A percentile compares a stretch with the other conserved stretches of the same genome.
Evolutionary conservation across 37 sponge, comb jelly and placozoan genomes (phyloP).

Genomic region (Lycopodina hypogea): DNA sequence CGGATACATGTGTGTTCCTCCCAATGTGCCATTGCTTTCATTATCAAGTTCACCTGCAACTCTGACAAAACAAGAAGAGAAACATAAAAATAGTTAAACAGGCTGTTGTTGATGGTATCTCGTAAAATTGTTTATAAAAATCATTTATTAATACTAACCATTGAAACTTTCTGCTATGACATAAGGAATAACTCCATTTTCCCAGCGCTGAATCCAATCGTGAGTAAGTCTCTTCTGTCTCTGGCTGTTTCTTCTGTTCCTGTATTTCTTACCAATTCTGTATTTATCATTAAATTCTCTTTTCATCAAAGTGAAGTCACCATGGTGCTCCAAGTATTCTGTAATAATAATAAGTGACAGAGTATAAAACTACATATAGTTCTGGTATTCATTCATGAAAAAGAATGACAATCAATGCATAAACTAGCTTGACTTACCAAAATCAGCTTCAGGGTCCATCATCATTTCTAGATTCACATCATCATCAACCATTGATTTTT

Average conservation of each 20-base stretch:
- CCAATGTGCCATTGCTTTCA: constrained; percentile 66
- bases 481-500: too few relatives aligned
- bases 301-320: background rate
- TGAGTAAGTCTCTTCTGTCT: background rate
- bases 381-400: too few relatives aligned
- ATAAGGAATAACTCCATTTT: constrained; percentile 50
- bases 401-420: background rate
- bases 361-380: too few relatives aligned
- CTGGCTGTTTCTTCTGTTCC: too few relatives aligned
- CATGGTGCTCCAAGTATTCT: background rate
- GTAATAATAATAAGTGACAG: background rate
- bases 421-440: background rate
- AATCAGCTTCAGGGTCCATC: constrained; percentile 4
- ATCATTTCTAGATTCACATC: background rate
- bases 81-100: too few relatives aligned
- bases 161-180: constrained; percentile 25
- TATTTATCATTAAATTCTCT: background rate
- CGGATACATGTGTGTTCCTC: constrained; percentile 77
- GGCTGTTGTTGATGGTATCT: background rate
- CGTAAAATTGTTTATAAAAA: background rate
- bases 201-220: constrained; percentile 22
- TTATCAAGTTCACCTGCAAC: constrained; percentile 21
- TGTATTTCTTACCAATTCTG: too few relatives aligned
- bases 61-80: constrained; percentile 32
- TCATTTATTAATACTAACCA: constrained; percentile 41